Conservation (phyloP, 2,113 vertebrate genomes). For the Sisor rabdophorus region DNA sequence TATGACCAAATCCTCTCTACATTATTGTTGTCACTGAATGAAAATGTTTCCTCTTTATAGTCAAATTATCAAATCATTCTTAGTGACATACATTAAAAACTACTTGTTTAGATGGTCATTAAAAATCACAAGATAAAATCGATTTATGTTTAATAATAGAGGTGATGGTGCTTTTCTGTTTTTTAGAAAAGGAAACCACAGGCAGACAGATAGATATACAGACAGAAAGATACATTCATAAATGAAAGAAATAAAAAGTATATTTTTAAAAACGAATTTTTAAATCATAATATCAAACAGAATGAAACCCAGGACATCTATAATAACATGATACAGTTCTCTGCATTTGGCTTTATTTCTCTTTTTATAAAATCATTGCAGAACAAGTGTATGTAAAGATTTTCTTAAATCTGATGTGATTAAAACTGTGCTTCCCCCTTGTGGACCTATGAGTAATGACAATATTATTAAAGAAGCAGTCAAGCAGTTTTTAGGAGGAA, state of each 20-base stretch:
- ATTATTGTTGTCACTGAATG: neutral
- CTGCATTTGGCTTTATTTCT: neutral
- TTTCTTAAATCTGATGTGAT: neutral
- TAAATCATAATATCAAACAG: neutral
- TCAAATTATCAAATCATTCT: neutral
- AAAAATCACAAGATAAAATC: neutral
- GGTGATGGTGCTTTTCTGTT: neutral
- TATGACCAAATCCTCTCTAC: neutral
- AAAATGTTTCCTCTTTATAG: too few species aligned
- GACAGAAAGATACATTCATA: neutral
- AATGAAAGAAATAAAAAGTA: too few species aligned
- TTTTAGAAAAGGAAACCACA: neutral
- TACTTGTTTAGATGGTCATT: too few species aligned
- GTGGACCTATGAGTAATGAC: constrained; percentile 12
- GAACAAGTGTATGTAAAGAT: neutral
- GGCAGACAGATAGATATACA: neutral
- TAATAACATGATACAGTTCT: neutral
- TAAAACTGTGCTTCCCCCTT: constrained; percentile 16
- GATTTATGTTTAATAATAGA: neutral
- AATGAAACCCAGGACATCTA: neutral
- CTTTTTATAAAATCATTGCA: neutral
- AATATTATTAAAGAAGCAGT: too few species aligned
- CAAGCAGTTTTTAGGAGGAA: too few species aligned
- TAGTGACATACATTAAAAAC: neutral
- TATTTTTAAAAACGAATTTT: too few species aligned